These are phyloP conservation scores for Drosophila conformis DNA, from an alignment of 2,888 invertebrate genomes.

Conservation along the genomic window DNA sequence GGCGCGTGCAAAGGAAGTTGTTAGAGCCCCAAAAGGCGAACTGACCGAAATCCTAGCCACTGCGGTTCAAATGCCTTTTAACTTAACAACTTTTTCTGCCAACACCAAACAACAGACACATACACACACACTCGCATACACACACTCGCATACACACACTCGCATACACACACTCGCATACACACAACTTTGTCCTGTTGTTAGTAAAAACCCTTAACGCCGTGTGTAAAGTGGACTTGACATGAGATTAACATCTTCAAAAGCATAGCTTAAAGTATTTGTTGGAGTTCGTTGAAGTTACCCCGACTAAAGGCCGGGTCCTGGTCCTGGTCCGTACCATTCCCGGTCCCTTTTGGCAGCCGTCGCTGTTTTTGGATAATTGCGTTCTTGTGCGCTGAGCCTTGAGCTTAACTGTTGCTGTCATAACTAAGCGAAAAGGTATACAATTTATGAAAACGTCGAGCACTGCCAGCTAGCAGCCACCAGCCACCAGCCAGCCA, in stretches of 20 bases:
- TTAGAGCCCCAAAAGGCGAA: constrained; percentile 71
- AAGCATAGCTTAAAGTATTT: constrained; percentile 82
- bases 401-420: constrained; percentile 80
- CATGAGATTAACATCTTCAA: constrained; percentile 82
- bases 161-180: constrained; percentile 22
- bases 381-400: constrained; percentile 81
- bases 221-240: constrained; percentile 82
- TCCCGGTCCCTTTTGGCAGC: constrained; percentile 34
- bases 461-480: constrained; percentile 29
- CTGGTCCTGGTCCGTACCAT: constrained; percentile 6
- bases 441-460: constrained; percentile 78
- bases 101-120: constrained; percentile 64
- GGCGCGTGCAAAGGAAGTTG: constrained; percentile 76
- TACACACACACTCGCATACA: background rate
- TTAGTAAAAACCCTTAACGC: constrained; percentile 71
- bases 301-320: constrained; percentile 34
- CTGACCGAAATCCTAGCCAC: constrained; percentile 74
- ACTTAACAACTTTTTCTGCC: constrained; percentile 82
- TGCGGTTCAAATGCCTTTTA: constrained; percentile 82
- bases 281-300: constrained; percentile 73
- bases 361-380: constrained; percentile 74
- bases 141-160: constrained; percentile 51
- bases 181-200: constrained; percentile 66
- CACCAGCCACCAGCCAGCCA: constrained; percentile 28
- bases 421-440: constrained; percentile 81